Conservation (phyloP, 2,113 vertebrate species). For the Saguinus imperator region DNA sequence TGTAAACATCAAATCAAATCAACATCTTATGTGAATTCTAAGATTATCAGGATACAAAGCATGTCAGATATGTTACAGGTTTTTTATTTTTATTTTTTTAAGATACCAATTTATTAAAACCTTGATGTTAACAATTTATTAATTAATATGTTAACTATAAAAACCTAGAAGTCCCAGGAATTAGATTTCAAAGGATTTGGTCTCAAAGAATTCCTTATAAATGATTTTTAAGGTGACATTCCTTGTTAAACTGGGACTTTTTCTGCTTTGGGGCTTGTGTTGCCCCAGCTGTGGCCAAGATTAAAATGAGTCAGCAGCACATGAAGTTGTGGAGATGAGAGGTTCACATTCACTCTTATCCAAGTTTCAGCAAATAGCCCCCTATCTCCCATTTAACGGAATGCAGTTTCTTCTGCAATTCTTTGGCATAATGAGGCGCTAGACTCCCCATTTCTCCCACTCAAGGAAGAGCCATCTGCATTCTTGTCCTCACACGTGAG, state of each 20-base stretch:
- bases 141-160: neutral
- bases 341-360: too few species aligned
- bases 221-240: neutral
- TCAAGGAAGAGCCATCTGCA: too few species aligned
- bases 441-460: too few species aligned
- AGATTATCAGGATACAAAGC: neutral
- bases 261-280: neutral
- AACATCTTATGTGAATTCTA: neutral
- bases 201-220: neutral
- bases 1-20: neutral
- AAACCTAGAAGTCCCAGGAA: constrained; percentile 78
- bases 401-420: too few species aligned
- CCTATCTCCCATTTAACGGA: too few species aligned
- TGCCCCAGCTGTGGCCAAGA: neutral
- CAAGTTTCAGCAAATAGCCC: too few species aligned
- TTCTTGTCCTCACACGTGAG: too few species aligned
- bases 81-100: neutral
- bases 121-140: constrained; percentile 84
- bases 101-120: constrained; percentile 83
- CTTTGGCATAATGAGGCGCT: too few species aligned
- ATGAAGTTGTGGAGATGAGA: neutral
- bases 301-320: neutral
- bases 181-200: constrained; percentile 77
- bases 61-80: neutral
- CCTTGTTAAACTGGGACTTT: neutral